Percentiles rank a stretch among this genome's conserved stretches.
These are phyloP conservation scores for Stercorarius parasiticus DNA, from an alignment of 2,113 vertebrate species.

Conservation along the genomic window DNA sequence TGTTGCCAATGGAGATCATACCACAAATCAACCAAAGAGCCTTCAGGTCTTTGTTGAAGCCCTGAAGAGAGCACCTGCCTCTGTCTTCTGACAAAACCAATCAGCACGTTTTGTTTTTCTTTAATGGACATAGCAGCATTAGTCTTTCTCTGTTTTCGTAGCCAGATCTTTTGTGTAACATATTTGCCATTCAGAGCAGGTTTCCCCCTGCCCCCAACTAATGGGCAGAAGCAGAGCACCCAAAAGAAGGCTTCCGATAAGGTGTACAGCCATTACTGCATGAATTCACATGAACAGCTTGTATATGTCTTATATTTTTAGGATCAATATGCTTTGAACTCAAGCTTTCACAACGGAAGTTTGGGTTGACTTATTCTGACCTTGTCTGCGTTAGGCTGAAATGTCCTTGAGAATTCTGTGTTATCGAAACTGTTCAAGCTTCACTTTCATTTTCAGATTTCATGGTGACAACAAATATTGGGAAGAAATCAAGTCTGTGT, in stretches of 20 bases:
- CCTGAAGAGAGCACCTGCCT: neutral
- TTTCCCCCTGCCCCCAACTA: neutral
- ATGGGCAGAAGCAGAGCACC: neutral
- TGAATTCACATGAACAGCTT: neutral
- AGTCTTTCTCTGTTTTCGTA: neutral
- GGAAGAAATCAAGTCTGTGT: neutral
- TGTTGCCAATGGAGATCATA: neutral
- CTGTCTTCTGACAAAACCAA: neutral
- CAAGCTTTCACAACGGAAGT: neutral
- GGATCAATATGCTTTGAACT: neutral
- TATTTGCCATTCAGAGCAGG: neutral
- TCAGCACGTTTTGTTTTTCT: neutral
- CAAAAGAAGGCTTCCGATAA: neutral
- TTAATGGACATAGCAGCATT: neutral
- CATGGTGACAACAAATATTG: neutral
- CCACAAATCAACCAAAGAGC: neutral
- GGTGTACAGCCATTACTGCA: neutral
- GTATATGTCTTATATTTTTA: neutral
- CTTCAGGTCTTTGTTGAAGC: neutral
- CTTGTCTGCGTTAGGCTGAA: neutral
- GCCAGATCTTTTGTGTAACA: neutral
- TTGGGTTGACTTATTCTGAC: neutral
- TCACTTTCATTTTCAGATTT: neutral
- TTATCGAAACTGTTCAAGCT: neutral
- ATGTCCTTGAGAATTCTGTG: neutral